These are phyloP conservation scores for Paratilapia polleni DNA, from an alignment of 2,113 vertebrate genomes.

Conservation along the genomic window DNA sequence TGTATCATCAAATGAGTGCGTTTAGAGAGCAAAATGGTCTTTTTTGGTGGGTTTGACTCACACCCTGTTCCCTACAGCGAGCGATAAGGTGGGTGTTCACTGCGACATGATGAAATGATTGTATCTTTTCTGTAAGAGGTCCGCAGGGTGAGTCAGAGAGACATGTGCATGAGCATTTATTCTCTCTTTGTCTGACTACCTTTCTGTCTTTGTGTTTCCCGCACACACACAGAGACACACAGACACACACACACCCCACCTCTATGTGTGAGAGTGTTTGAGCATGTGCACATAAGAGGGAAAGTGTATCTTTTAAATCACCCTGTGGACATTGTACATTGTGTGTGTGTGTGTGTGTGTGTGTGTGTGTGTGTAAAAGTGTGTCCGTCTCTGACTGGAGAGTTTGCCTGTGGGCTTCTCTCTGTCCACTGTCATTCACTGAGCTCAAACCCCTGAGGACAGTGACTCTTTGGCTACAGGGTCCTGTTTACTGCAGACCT, in stretches of 20 bases:
- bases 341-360: neutral
- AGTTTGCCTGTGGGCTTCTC: conserved; percentile 36
- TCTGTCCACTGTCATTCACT: conserved; percentile 53
- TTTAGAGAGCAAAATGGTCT: conserved; percentile 48
- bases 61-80: conserved; percentile 44
- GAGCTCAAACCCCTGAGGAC: conserved; percentile 44
- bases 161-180: conserved; percentile 21
- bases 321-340: conserved; percentile 10
- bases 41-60: conserved; percentile 44
- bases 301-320: conserved; percentile 35
- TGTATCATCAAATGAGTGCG: conserved; percentile 36
- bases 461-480: conserved; percentile 13
- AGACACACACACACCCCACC: neutral
- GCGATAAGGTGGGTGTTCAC: conserved; percentile 53
- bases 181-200: conserved; percentile 24
- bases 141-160: conserved; percentile 50
- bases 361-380: no score
- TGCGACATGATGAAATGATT: conserved; percentile 68
- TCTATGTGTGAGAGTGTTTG: conserved; percentile 8
- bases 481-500: conserved; percentile 14
- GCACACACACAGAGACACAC: neutral
- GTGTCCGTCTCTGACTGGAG: conserved; percentile 20
- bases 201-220: conserved; percentile 42
- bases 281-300: neutral
- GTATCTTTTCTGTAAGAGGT: conserved; percentile 60